A percentile compares a stretch with the other conserved stretches of the same genome.
These are phyloP conservation scores for Bujurquina vittata DNA, from an alignment of 2,113 vertebrate genomes.

Conservation along the genomic window DNA sequence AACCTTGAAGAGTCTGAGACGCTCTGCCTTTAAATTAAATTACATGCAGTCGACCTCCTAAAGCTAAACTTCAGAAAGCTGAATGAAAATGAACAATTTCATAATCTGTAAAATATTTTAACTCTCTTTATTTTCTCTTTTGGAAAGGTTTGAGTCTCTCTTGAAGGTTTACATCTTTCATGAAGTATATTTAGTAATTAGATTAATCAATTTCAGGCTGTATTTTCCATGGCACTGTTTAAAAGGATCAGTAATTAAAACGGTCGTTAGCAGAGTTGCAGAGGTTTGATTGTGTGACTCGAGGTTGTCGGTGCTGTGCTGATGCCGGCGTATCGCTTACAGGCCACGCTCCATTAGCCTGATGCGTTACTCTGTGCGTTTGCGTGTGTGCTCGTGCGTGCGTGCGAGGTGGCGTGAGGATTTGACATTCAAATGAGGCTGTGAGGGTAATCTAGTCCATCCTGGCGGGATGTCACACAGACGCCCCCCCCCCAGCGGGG, in stretches of 20 bases:
- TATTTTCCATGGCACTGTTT: neutral
- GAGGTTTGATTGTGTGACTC: neutral
- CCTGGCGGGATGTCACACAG: constrained; percentile 47
- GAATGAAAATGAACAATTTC: neutral
- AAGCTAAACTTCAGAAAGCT: neutral
- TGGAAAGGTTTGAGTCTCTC: accelerated
- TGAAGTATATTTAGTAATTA: neutral
- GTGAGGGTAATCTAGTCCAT: constrained; percentile 63
- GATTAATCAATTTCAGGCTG: no score
- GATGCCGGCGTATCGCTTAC: constrained; percentile 7
- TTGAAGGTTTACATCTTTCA: neutral
- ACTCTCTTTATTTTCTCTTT: accelerated
- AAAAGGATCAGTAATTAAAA: neutral
- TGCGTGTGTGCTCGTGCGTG: constrained; percentile 54
- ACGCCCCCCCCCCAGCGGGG: constrained; percentile 54
- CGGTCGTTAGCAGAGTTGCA: neutral
- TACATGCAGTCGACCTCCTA: no score
- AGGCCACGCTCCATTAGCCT: neutral
- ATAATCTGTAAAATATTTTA: neutral
- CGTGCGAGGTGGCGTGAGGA: constrained; percentile 37
- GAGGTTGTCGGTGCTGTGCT: neutral
- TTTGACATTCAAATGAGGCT: constrained; percentile 67
- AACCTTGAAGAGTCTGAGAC: neutral
- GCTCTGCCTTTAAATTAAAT: neutral
- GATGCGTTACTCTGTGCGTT: constrained; percentile 1